A percentile compares a stretch with the other conserved stretches of the same genome.
phyloP scores from a whole-genome alignment of 2,888 invertebrate species.

The Odontothrips loti region DNA sequence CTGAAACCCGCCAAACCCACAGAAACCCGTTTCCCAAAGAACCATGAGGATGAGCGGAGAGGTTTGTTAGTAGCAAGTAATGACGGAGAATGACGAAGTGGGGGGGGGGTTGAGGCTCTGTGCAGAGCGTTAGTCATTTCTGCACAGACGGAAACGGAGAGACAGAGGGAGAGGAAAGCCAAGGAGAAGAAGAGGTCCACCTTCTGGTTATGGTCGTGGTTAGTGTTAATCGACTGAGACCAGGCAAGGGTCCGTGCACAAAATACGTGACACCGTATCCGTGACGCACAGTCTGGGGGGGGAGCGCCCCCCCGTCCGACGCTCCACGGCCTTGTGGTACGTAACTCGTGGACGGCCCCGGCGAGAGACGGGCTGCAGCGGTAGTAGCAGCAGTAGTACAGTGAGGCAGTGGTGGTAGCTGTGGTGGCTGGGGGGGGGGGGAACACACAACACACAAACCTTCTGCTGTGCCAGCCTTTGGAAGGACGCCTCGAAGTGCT shows the following conservation, averaged over 20 bases:
- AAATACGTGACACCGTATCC: too few species aligned
- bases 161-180: conserved; percentile 36
- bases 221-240: too few species aligned
- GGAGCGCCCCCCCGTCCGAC: too few species aligned
- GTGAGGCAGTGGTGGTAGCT: conserved; percentile 4
- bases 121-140: conserved; percentile 37
- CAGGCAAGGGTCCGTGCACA: too few species aligned
- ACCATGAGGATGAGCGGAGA: neutral
- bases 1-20: too few species aligned
- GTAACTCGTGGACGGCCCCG: too few species aligned
- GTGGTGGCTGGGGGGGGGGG: conserved; percentile 25
- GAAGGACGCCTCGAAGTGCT: conserved; percentile 86
- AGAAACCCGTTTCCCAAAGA: too few species aligned
- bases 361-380: too few species aligned
- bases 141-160: conserved; percentile 41
- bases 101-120: neutral
- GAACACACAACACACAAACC: conserved; percentile 48
- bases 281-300: too few species aligned
- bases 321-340: too few species aligned
- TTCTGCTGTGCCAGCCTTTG: conserved; percentile 67
- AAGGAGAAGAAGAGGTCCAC: neutral
- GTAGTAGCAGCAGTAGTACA: too few species aligned
- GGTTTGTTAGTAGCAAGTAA: neutral
- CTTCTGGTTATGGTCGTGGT: too few species aligned
- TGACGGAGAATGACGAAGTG: neutral